Evolutionary conservation across 35 echinoderm and acorn worm species (phyloP), one percentile per base, ranked within the genome.

Genomic region (Hemicentrotus pulcherrimus): DNA sequence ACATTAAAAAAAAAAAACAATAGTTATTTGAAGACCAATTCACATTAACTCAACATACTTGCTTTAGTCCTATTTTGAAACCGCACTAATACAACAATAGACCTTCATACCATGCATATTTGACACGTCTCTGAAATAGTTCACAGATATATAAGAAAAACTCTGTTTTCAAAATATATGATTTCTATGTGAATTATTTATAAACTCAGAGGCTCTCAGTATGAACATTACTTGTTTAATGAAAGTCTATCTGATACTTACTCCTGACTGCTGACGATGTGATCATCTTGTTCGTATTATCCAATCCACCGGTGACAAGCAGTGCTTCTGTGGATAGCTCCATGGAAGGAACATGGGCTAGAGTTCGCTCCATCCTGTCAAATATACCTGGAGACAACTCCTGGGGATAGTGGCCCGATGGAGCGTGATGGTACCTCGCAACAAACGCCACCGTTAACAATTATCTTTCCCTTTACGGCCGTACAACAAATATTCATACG

Each of bases 241-340:
- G 50, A 55, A 55, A 55, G 65, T 78, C 19, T 28, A 28, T 28
- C 14, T 4, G 8, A 90, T 93, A 93, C 91, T 93, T 47, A 93
- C 91, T 93, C n/a, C 91, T 47, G 45, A 93, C 91, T 47, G 91
- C 91, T 31, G 91, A 93, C 58, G 91, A 48, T 58, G 91, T 58
- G n/a, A 93, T 47, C 91, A 93, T 93, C 48, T 93, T 93, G 48
- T 93, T 93, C 11, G 91, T 93, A 93, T 93, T 93, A 48, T 93
- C 91, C 91, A 93, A 93, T 93, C 91, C 91, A 31, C 91, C 91
- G 31, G 32, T 93, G 47, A 93, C 91, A 47, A 93, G 91, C 7
- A 93, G 48, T 31, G 91, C 91, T 46, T 93, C 91, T 32, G 91
- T 93, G 46, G 91, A 93, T 18, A 93, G 91, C 48, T 93, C 91